Evolutionary conservation across 2,888 invertebrate genomes (phyloP).

Genomic region (Drosophila suboccidentalis): DNA sequence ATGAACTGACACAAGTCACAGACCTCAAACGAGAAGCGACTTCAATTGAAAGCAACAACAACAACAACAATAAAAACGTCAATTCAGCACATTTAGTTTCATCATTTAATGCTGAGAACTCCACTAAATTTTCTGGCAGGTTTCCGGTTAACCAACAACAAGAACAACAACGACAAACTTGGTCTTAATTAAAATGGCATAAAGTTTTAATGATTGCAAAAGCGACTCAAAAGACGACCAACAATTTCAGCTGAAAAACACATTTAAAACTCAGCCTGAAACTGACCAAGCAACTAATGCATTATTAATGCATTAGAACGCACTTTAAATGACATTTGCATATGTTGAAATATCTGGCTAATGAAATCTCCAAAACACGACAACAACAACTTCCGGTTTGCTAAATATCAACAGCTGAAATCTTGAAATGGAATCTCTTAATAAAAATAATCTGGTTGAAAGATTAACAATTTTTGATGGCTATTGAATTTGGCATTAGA

Average conservation of each 20-base stretch:
- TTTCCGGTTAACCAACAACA: conserved; percentile 69
- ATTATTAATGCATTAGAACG: conserved; percentile 12
- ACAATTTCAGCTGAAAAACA: background rate
- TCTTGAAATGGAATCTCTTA: background rate
- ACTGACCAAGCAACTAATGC: background rate
- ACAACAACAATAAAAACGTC: conserved; percentile 28
- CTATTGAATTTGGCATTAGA: background rate
- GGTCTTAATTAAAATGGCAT: conserved; percentile 60
- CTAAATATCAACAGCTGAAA: conserved; percentile 12
- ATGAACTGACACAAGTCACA: conserved; percentile 74
- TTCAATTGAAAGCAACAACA: conserved; percentile 52
- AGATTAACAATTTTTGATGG: background rate
- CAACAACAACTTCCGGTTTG: conserved; percentile 31
- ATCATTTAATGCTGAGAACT: conserved; percentile 44
- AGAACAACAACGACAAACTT: conserved; percentile 29
- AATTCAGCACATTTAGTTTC: conserved; percentile 60
- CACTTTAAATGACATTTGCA: conserved; percentile 25
- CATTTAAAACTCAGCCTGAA: background rate
- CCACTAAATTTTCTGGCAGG: conserved; percentile 54
- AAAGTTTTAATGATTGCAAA: conserved; percentile 64
- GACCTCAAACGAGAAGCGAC: conserved; percentile 55
- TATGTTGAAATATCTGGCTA: conserved; percentile 25
- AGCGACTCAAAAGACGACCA: conserved; percentile 9
- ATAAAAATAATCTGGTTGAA: background rate
- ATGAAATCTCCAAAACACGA: conserved; percentile 31